Conservation (phyloP, 1,140 invertebrate genomes). For the Ylistrum balloti region DNA sequence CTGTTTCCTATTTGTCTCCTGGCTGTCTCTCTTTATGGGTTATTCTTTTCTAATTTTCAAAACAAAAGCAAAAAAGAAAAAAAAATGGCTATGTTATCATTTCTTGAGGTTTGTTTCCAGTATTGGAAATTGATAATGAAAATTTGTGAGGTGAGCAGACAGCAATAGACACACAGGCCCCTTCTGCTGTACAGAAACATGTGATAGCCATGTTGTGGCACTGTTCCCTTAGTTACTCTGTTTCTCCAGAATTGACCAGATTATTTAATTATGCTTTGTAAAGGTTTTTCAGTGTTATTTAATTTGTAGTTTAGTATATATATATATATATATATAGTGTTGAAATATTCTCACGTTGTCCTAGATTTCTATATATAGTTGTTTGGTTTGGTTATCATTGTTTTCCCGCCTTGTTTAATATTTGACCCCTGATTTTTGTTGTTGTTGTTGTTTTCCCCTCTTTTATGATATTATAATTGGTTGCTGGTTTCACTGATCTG, state of each 20-base stretch:
- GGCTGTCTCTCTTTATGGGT: background rate
- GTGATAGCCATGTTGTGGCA: slow-evolving; percentile 66
- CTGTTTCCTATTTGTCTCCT: background rate
- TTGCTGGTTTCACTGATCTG: slow-evolving; percentile 32
- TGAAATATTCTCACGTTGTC: slow-evolving; percentile 35
- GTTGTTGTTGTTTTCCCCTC: slow-evolving; percentile 25
- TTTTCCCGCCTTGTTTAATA: slow-evolving; percentile 38
- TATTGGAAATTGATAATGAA: background rate
- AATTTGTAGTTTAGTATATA: slow-evolving; percentile 39
- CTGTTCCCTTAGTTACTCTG: slow-evolving; percentile 51
- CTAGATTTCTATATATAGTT: slow-evolving; percentile 40
- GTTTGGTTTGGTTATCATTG: slow-evolving; percentile 36
- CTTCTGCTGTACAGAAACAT: slow-evolving; percentile 40
- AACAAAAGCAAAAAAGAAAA: too few relatives aligned
- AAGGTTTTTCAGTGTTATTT: slow-evolving; percentile 40
- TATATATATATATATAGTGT: slow-evolving; percentile 29
- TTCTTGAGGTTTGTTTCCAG: background rate
- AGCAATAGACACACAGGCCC: background rate
- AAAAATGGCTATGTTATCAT: background rate
- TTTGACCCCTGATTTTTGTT: slow-evolving; percentile 38
- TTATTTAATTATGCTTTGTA: slow-evolving; percentile 47
- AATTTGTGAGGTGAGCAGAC: background rate
- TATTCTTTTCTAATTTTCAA: background rate
- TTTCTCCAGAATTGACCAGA: slow-evolving; percentile 50
- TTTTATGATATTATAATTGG: slow-evolving; percentile 40